Evolutionary conservation across 2,888 invertebrate genomes (phyloP), one percentile per base, ranked within the genome.

Genomic region (Mythimna lalbum): DNA sequence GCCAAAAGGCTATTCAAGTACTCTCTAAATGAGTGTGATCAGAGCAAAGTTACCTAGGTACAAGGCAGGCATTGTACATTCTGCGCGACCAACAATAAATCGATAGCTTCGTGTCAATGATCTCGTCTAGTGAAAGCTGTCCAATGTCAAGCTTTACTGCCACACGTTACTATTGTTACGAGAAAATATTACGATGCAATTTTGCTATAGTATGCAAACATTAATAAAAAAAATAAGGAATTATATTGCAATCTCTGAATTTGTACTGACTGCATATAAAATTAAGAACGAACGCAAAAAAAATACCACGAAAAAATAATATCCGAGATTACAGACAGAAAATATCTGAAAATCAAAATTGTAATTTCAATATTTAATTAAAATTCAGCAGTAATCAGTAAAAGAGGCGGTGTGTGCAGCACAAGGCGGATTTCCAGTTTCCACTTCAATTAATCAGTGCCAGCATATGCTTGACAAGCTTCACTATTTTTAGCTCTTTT

Each of bases 381-480:
- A 79, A 63, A 63, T 59, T 68, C 62, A 50, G 47, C 21, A 60
- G 79, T 80, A 80, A 79, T 79, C 71, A 80, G 67, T 68, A 65
- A 63, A 60, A 65, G 59, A 80, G 70, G 64, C 57, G 53, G 59
- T 63, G 33, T 84, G 73, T 75, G 69, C 70, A 79, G 74, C 76
- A 78, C 71, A 81, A 68, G 73, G 80, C 76, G 81, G 68, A 83
- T 84, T 84, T 84, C 80, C 81, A 80, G 82, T 86, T 87, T 87
- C 81, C 87, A 86, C 78, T 85, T 86, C 87, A 87, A 90, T 90
- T 88, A 89, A 88, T 87, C 86, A 87, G 85, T 82, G 84, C 80
- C 80, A 80, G 80, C 78, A 75, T 80, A 85, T 75, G 81, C 80
- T 83, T 85, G 84, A 86, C 80, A 86, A 81, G 63, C 73, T 76